phyloP scores from a whole-genome alignment of 2,113 vertebrate species.

The Sylvietta virens region DNA sequence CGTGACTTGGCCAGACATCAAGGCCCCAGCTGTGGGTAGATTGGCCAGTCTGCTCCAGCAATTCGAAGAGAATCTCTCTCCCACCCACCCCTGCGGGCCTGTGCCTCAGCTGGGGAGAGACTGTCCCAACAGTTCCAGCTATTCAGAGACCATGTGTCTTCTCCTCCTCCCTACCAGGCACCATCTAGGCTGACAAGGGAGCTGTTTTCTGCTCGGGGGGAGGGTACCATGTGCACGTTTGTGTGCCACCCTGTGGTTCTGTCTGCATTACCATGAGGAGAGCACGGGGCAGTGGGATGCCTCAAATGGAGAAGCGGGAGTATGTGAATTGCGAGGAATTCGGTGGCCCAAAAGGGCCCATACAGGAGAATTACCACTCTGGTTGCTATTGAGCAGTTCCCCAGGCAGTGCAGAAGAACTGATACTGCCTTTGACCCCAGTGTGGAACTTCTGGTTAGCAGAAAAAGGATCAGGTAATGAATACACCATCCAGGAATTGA shows the following conservation, averaged over 20 bases:
- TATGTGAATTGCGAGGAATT: not conserved
- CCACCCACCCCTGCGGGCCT: not conserved
- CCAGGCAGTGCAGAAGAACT: not conserved
- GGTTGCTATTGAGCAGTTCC: not conserved
- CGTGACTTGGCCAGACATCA: not conserved
- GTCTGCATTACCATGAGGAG: rapidly evolving
- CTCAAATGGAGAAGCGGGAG: not conserved
- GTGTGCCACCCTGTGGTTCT: not conserved
- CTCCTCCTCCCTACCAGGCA: not conserved
- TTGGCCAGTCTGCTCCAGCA: not conserved
- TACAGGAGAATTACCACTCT: not conserved
- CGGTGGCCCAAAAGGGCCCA: not conserved
- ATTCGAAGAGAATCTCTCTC: not conserved
- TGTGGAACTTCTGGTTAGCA: not conserved
- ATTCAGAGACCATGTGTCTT: not conserved
- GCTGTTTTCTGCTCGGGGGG: not conserved
- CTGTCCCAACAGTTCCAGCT: not conserved
- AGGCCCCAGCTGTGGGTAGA: not conserved
- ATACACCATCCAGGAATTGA: not conserved
- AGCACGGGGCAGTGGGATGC: not conserved
- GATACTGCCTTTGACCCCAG: not conserved
- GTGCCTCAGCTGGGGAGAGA: not conserved
- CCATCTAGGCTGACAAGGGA: not conserved
- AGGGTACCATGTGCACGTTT: not conserved
- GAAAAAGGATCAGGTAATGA: not conserved